Evolutionary conservation across 2,888 invertebrate species (phyloP).

Genomic region (Norana najaformis): DNA sequence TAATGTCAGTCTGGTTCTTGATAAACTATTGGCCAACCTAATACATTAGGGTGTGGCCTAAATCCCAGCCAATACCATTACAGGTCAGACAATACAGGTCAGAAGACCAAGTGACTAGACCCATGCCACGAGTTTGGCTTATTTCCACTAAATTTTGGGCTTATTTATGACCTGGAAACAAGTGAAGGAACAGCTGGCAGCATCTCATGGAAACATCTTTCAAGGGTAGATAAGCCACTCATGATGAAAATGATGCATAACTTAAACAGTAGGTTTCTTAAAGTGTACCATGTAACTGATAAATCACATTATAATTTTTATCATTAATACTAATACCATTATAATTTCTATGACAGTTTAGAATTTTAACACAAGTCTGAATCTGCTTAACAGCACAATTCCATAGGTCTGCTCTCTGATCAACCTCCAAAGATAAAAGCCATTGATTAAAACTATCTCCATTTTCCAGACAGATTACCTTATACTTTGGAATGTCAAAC

Average conservation of each 20-base stretch:
- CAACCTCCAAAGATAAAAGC: neutral
- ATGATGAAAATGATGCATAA: neutral
- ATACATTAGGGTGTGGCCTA: no score
- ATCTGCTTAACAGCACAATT: neutral
- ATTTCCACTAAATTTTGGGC: neutral
- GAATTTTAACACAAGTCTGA: neutral
- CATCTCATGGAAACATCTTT: neutral
- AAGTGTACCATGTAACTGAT: neutral
- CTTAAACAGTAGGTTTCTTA: neutral
- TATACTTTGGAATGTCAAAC: conserved; percentile 36
- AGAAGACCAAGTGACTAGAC: no score
- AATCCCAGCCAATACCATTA: no score
- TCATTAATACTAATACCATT: neutral
- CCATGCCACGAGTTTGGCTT: no score
- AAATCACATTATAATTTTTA: neutral
- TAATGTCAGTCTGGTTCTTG: no score
- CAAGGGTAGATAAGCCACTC: neutral
- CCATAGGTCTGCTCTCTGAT: neutral
- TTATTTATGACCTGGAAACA: neutral
- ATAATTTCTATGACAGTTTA: neutral
- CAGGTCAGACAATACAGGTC: no score
- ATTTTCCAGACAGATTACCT: conserved; percentile 24
- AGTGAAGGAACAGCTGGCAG: neutral
- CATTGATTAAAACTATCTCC: neutral
- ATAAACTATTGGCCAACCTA: no score